Evolutionary conservation across 92 coral and sea anemone species (phyloP), one percentile per base, ranked within the genome.

Genomic region (Blastomussa wellsi): DNA sequence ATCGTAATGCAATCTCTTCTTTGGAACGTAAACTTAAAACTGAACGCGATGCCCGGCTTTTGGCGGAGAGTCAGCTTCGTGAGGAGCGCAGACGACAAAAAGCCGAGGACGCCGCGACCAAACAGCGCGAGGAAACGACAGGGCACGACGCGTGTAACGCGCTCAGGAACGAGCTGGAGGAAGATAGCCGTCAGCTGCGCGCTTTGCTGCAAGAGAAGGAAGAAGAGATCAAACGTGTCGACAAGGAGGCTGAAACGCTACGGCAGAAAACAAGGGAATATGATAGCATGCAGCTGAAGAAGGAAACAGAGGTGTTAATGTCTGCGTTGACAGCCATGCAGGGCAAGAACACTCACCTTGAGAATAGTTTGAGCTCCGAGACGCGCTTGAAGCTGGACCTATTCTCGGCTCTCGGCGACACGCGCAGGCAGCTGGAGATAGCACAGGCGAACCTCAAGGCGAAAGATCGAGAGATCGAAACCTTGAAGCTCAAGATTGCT

Each of bases 361-460:
- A 97, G 88, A 95, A 97, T 90, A 97, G 98, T 62, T 89, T 97
- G 28, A 95, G 97, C 86, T 94, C 99, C 24, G 99, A 97, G 89
- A 97, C 99, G 0, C 84, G 99, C 66, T 90, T 97, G 47, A 97
- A 97, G 86, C 87, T 97, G 82, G 99, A 97, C 80, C 84, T 97
- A 89, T 97, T 97, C 86, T 97, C 99, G 4, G 99, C 98, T 0
- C 84, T 97, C 79, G 97, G 99, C 57, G 99, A 97, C 84, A 94
- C 99, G 1, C 97, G 99, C 48, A 93, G 98, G 47, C 99, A 91
- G 79, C 88, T 97, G 88, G 99, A 94, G 87, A 93, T 94, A 16
- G 91, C 98, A 11, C 99, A 97, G 65, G 85, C 88, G 77, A 92
- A 94, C 59, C 89, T 97, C 36, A 80, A 91, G 75, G 85, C 87